Conservation (phyloP, 2,113 vertebrate genomes). For the Dasypus novemcinctus region DNA sequence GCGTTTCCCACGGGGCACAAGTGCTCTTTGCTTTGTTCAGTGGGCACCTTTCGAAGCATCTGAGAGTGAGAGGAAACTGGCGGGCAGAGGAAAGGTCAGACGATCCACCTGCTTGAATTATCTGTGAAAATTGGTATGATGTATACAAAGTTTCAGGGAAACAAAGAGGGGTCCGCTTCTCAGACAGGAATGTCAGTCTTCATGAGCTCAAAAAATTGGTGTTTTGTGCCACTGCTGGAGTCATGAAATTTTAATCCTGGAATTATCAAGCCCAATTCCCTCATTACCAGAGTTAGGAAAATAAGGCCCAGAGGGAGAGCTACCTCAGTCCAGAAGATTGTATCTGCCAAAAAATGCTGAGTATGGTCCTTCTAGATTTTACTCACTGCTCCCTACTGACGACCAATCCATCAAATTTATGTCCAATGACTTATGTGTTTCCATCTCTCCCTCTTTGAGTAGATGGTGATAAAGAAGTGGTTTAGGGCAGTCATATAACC, state of each 20-base stretch:
- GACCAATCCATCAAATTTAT: not conserved
- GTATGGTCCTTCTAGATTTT: fast-evolving
- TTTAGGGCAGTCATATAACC: not conserved
- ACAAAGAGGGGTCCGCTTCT: not conserved
- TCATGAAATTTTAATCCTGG: not conserved
- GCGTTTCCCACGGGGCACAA: not conserved
- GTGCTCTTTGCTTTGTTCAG: fast-evolving
- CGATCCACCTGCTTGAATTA: not conserved
- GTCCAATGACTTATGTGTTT: not conserved
- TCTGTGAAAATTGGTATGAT: fast-evolving
- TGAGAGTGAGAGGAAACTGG: fast-evolving
- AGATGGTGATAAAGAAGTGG: not conserved
- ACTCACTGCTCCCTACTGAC: not conserved
- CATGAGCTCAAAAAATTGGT: fast-evolving
- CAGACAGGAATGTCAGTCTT: not conserved
- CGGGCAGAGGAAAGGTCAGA: not conserved
- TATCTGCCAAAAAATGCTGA: not conserved
- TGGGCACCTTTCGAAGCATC: not conserved
- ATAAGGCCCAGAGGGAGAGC: not conserved
- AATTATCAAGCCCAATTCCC: not conserved
- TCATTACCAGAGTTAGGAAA: not conserved
- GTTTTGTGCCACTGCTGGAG: not conserved
- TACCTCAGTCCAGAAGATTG: not conserved
- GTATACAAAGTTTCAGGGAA: fast-evolving
- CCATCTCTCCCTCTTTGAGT: not conserved